Base-by-base conservation (phyloP, 64 coral and sea anemone genomes). In the Dendrophyllia cribrosa region DNA sequence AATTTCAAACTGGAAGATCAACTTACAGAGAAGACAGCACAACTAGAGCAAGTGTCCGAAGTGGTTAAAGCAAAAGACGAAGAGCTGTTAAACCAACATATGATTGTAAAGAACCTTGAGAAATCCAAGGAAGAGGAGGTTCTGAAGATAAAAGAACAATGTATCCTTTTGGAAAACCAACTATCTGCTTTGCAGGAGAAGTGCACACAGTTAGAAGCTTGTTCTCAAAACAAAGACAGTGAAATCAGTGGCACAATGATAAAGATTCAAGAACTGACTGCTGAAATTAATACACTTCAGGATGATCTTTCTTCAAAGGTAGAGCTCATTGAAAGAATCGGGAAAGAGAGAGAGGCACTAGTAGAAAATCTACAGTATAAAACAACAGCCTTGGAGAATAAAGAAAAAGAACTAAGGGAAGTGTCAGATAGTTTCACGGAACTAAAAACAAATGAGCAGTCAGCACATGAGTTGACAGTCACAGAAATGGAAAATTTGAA, bases 321-420 rank as follows among this genome's bases (percentile, higher is more conserved):
- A 3, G 78, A 81, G 56, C 55, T 81, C 4, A 81, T 81, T 62
- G 55, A 59, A 44, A 10, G 78, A 44, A 43, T 81, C 13, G 58
- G 61, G 58, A 81, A 81, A 62, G 78, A 81, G 17, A 82, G 20
- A 7, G 43, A 4, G 9, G 25, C 59, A 11, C 3, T 82, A 65
- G 15, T 17, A 9, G 59, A 47, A 26, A 65, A 62, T 64, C 58
- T 82, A 5, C 78, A 63, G 43, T 34, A 48, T 9, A 82, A 82
- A 64, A 70, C 47, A 47, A 67, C 67, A 25, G 69, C 22, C 43
- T 50, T 92, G 16, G 73, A 74, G 11, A 48, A 45, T 10, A 92
- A 92, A 73, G 80, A 85, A 75, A 82, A 52, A 19, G 89, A 80
- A 58, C 13, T 92, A 11, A 52, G 72, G n/a, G 89, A 82, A 58